phyloP scores from a whole-genome alignment of 2,113 vertebrate species.

The Paramormyrops kingsleyae region DNA sequence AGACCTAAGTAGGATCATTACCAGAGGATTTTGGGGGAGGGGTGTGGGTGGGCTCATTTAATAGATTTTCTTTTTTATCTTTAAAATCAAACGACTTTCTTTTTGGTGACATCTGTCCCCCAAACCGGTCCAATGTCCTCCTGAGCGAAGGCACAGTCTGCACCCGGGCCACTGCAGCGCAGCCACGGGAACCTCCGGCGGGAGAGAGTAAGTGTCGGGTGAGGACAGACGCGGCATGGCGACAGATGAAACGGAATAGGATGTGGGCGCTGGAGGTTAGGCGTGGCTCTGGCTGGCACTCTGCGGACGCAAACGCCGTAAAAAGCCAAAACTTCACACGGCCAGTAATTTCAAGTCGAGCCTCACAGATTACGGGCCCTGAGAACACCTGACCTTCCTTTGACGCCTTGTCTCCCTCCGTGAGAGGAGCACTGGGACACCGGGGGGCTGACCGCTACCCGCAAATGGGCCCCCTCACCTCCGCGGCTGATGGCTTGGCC shows the following conservation, averaged over 20 bases:
- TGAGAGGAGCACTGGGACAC: neutral
- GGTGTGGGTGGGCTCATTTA: neutral
- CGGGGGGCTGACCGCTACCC: neutral
- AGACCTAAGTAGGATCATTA: conserved; percentile 32
- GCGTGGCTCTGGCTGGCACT: neutral
- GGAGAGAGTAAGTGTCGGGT: neutral
- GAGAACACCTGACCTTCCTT: neutral
- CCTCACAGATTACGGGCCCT: neutral
- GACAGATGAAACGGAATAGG: neutral
- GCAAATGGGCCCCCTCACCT: neutral
- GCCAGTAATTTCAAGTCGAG: too few species aligned
- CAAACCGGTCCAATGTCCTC: neutral
- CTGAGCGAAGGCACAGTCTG: conserved; percentile 12
- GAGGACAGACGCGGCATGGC: neutral
- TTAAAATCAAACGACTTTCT: conserved; percentile 3
- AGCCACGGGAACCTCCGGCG: neutral
- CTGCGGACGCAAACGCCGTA: neutral
- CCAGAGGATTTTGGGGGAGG: conserved; percentile 14
- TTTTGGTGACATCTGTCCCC: conserved; percentile 17
- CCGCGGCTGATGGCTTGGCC: neutral
- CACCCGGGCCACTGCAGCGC: neutral
- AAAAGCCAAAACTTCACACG: neutral
- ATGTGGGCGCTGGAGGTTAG: neutral
- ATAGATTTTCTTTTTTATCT: conserved; percentile 25
- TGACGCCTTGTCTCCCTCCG: neutral